phyloP scores from a whole-genome alignment of 2,797 vertebrate genomes.

The Loriculus beryllinus region DNA sequence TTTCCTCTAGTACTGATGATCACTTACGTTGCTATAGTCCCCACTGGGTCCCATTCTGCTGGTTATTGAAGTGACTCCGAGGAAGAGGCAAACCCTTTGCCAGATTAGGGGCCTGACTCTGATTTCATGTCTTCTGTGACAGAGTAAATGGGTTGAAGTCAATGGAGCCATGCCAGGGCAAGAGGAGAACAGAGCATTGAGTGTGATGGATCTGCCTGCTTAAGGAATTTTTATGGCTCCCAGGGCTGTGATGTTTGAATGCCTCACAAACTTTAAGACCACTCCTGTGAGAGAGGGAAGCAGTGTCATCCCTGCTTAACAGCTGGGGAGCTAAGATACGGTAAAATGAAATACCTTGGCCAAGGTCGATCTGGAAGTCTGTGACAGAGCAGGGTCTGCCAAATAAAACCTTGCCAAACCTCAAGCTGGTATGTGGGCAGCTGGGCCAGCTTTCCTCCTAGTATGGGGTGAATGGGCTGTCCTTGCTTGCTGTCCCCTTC shows the following conservation, averaged over 20 bases:
- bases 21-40: not conserved
- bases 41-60: not conserved
- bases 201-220: constrained; percentile 23
- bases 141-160: not conserved
- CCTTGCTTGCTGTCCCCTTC: not conserved
- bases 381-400: constrained; percentile 7
- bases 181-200: not conserved
- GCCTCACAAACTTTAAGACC: constrained; percentile 58
- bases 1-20: not conserved
- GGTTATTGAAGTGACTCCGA: not conserved
- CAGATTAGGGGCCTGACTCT: not conserved
- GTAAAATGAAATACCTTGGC: constrained; percentile 35
- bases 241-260: constrained; percentile 44
- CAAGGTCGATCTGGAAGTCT: constrained; percentile 32
- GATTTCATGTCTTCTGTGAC: not conserved
- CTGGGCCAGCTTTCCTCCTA: constrained; percentile 1
- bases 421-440: not conserved
- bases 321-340: constrained; percentile 43
- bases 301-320: not conserved
- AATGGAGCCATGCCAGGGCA: not conserved
- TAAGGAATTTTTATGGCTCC: constrained; percentile 48
- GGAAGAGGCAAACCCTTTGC: not conserved
- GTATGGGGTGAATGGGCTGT: not conserved
- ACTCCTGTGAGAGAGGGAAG: constrained; percentile 24
- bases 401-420: not conserved